These are phyloP conservation scores for Calephelis virginiensis DNA, from an alignment of 1,140 invertebrate genomes.

Conservation along the genomic window DNA sequence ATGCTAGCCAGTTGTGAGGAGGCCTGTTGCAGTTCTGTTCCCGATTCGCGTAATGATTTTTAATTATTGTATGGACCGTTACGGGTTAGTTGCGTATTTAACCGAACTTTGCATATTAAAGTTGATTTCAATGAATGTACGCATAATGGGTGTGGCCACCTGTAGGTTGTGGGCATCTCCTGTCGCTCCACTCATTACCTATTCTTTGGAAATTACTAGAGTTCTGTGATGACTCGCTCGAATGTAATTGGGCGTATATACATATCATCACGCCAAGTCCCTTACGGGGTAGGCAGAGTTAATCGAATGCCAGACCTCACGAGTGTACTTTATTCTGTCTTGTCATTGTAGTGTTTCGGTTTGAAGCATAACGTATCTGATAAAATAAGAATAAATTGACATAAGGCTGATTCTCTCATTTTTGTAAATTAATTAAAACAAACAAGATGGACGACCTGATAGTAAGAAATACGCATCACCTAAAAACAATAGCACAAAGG, in stretches of 20 bases:
- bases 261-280: too few species aligned
- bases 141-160: slow-evolving; percentile 40
- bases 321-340: background rate
- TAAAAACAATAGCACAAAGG: too few species aligned
- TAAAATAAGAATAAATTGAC: too few species aligned
- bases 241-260: background rate
- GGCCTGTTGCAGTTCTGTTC: slow-evolving; percentile 57
- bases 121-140: slow-evolving; percentile 39
- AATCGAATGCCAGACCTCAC: too few species aligned
- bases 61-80: slow-evolving; percentile 62
- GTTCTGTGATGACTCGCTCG: background rate
- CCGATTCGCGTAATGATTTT: slow-evolving; percentile 58
- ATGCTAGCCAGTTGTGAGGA: slow-evolving; percentile 60
- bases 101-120: slow-evolving; percentile 44
- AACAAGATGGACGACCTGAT: too few species aligned
- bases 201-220: slow-evolving; percentile 8
- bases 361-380: too few species aligned
- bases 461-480: too few species aligned
- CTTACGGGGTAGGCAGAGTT: too few species aligned
- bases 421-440: too few species aligned
- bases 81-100: slow-evolving; percentile 47
- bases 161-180: slow-evolving; percentile 32
- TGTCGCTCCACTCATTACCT: slow-evolving; percentile 3
- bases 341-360: too few species aligned
- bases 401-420: too few species aligned